phyloP scores from a whole-genome alignment of 2,113 vertebrate genomes.

The Prolemur simus region DNA sequence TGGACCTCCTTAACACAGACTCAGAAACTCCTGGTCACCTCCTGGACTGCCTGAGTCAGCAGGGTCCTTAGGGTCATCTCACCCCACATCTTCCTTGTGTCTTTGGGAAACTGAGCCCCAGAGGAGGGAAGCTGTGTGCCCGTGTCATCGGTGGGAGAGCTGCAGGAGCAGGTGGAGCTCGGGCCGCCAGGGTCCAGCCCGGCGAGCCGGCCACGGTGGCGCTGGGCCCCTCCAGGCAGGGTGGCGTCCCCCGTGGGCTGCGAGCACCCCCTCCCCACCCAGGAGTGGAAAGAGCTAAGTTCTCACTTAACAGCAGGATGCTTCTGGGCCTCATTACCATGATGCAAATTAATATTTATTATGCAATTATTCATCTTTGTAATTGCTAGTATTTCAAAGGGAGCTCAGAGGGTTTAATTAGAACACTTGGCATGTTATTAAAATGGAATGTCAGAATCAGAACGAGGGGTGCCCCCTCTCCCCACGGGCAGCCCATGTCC shows the following conservation, averaged over 20 bases:
- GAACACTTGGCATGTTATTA: constrained; percentile 55
- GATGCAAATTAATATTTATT: constrained; percentile 78
- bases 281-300: neutral
- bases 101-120: neutral
- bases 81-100: neutral
- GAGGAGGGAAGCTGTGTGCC: neutral
- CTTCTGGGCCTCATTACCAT: constrained; percentile 60
- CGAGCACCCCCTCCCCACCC: neutral
- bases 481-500: neutral
- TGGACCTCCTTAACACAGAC: neutral
- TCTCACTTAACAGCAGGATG: constrained; percentile 51
- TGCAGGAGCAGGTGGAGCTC: neutral
- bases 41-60: rapidly evolving
- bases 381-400: constrained; percentile 73
- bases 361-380: constrained; percentile 76
- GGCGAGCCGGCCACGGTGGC: rapidly evolving
- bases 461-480: neutral
- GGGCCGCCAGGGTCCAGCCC: rapidly evolving
- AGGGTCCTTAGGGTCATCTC: neutral
- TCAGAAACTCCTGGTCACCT: neutral
- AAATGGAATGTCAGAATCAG: constrained; percentile 30
- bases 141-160: rapidly evolving
- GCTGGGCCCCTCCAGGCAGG: rapidly evolving
- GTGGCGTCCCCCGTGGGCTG: rapidly evolving
- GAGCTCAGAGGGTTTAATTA: constrained; percentile 66